Percentiles rank a stretch among this genome's conserved stretches.
These are phyloP conservation scores for Simalia tracyae DNA, from an alignment of 2,797 vertebrate genomes.

Conservation along the genomic window DNA sequence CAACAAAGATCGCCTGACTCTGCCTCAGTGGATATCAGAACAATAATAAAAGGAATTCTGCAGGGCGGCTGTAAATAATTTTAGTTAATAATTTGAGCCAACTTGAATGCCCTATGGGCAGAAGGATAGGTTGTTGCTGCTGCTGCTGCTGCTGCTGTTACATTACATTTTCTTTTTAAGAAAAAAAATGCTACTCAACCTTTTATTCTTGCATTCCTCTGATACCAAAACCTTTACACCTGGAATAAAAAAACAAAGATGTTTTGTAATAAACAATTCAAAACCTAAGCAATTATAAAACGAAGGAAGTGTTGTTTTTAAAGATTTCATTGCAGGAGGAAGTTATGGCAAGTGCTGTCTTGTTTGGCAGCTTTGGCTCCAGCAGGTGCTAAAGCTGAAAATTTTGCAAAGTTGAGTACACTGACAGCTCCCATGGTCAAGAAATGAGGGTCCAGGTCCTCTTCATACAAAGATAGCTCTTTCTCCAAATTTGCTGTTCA, in stretches of 20 bases:
- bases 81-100: background rate
- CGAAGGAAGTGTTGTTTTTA: background rate
- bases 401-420: background rate
- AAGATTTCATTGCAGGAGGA: background rate
- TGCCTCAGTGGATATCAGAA: background rate
- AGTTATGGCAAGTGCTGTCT: background rate
- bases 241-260: background rate
- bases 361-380: background rate
- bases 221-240: background rate
- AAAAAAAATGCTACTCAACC: background rate
- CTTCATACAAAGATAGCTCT: background rate
- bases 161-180: background rate
- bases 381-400: background rate
- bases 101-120: background rate
- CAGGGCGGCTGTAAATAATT: background rate
- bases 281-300: background rate
- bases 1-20: background rate
- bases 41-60: background rate
- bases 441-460: background rate
- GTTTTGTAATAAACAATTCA: rapidly evolving
- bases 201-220: background rate
- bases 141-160: too few species aligned
- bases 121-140: background rate
- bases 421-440: background rate
- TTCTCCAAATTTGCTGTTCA: background rate